phyloP scores from a whole-genome alignment of 2,113 vertebrate species.

The Mionectes macconnelli region DNA sequence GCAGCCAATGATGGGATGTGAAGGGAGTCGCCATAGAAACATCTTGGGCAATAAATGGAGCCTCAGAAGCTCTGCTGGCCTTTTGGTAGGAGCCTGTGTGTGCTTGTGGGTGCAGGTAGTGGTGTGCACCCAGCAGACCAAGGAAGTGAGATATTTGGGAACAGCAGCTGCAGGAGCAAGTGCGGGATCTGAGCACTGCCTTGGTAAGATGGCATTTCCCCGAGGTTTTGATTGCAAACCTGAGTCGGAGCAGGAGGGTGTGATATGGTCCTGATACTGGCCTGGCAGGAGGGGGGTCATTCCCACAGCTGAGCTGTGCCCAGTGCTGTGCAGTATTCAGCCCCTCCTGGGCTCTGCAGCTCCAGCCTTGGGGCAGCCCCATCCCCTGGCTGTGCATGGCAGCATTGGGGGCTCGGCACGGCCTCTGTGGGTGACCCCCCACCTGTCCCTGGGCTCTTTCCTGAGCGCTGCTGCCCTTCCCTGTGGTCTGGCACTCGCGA shows the following conservation, averaged over 20 bases:
- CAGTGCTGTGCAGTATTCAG: accelerated
- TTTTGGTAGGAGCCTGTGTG: background rate
- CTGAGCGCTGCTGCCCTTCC: background rate
- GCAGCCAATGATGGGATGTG: constrained; percentile 17
- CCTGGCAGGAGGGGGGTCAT: background rate
- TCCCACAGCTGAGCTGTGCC: background rate
- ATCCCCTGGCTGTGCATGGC: accelerated
- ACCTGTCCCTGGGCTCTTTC: background rate
- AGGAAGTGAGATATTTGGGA: background rate
- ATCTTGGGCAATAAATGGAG: constrained; percentile 27
- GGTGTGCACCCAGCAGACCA: background rate
- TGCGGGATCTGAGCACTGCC: background rate
- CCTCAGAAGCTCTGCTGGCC: background rate
- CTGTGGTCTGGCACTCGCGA: background rate
- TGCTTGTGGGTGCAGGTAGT: background rate
- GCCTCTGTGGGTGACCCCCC: accelerated
- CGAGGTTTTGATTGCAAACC: background rate
- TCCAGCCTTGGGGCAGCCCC: background rate
- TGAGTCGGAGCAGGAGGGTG: background rate
- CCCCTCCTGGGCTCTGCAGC: background rate
- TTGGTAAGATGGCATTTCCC: background rate
- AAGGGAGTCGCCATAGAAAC: constrained; percentile 60
- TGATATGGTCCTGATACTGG: background rate
- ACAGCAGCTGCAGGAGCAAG: background rate
- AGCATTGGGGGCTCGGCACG: background rate